Conservation (phyloP, 1,140 invertebrate species). For the Augochlora pura region DNA sequence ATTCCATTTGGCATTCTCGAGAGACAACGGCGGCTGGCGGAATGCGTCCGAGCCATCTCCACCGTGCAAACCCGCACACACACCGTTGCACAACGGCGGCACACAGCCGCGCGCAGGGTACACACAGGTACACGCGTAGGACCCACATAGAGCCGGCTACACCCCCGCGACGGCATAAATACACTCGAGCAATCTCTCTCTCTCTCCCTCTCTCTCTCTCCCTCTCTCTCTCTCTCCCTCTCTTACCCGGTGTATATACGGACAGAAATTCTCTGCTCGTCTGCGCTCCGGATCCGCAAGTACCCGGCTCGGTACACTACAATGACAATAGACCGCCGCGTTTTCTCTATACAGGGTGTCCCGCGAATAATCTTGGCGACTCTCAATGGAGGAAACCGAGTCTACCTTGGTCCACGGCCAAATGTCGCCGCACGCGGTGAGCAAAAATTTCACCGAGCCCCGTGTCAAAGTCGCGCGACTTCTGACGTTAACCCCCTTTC, state of each 20-base stretch:
- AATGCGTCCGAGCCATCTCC: constrained; percentile 33
- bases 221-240: background rate
- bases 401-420: too few relatives aligned
- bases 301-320: background rate
- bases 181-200: background rate
- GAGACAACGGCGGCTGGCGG: constrained; percentile 60
- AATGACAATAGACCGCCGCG: background rate
- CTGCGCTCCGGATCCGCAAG: constrained; percentile 2
- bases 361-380: background rate
- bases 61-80: constrained; percentile 14
- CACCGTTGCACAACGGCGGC: background rate
- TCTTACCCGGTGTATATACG: background rate
- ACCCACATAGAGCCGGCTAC: too few relatives aligned
- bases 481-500: too few relatives aligned
- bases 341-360: constrained; percentile 12
- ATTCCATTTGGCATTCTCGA: constrained; percentile 71
- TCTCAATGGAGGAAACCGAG: background rate
- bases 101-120: too few relatives aligned
- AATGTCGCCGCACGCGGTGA: background rate
- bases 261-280: background rate
- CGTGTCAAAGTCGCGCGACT: too few relatives aligned
- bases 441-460: too few relatives aligned
- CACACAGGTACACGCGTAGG: background rate
- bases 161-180: background rate
- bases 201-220: too few relatives aligned